Evolutionary conservation across 37 sponge, comb jelly and placozoan species (phyloP).

Genomic region (Cliona cf. orientalis): DNA sequence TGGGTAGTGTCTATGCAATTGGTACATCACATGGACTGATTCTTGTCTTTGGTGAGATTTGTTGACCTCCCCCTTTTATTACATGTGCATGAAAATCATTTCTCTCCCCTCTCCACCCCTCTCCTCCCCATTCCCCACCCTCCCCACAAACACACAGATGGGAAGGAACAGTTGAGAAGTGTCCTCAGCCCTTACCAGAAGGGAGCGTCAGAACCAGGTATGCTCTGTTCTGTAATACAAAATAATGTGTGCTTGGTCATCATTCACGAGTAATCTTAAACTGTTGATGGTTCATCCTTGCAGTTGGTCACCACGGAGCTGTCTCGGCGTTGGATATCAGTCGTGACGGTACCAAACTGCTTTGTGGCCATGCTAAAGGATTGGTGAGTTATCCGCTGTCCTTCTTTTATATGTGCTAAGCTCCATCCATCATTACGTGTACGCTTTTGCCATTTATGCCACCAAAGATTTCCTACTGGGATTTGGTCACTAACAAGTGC

Average conservation of each 20-base stretch:
- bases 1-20: constrained; percentile 53
- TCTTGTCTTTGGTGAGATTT: constrained; percentile 78
- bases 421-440: no score
- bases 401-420: no score
- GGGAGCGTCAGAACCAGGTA: constrained; percentile 16
- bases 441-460: no score
- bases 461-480: constrained; percentile 79
- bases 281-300: not conserved
- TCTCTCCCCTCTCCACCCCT: no score
- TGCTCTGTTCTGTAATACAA: not conserved
- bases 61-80: not conserved
- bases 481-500: constrained; percentile 50
- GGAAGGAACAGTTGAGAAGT: constrained; percentile 49
- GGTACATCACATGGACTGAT: constrained; percentile 81
- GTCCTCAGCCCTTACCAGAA: constrained; percentile 58
- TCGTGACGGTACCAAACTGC: constrained; percentile 65
- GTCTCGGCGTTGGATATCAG: constrained; percentile 79
- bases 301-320: constrained; percentile 72
- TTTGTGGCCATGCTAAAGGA: constrained; percentile 83
- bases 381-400: no score
- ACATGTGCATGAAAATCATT: no score
- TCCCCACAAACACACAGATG: constrained; percentile 7
- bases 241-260: not conserved
- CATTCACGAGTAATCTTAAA: not conserved
- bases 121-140: not conserved